phyloP scores from a whole-genome alignment of 92 coral and sea anemone genomes.

The Bergia puertoricense region DNA sequence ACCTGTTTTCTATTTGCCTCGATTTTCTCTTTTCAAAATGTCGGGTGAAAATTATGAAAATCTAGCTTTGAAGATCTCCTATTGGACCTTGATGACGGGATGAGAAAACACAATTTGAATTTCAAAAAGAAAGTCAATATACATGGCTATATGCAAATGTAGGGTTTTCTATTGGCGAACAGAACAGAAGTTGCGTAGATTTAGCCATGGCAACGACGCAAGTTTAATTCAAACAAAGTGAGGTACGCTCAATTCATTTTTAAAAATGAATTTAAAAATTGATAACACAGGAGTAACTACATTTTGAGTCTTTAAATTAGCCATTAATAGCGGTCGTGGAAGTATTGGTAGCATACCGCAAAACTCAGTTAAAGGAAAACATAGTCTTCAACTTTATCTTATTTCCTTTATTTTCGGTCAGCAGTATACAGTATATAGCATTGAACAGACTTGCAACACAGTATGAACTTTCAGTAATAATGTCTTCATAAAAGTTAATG shows the following conservation, averaged over 20 bases:
- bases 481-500: no score
- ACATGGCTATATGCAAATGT: constrained; percentile 57
- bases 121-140: constrained; percentile 59
- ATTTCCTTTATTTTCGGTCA: neutral
- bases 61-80: constrained; percentile 34
- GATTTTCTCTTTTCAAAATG: constrained; percentile 34
- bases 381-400: neutral
- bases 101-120: constrained; percentile 60
- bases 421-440: neutral
- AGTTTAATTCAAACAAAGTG: constrained; percentile 16
- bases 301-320: neutral
- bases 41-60: constrained; percentile 32
- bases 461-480: no score
- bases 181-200: neutral
- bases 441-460: neutral
- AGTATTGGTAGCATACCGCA: neutral
- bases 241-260: constrained; percentile 8
- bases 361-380: neutral
- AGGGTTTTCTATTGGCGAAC: constrained; percentile 36
- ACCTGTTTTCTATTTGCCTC: constrained; percentile 25
- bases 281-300: neutral
- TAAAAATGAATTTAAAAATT: neutral
- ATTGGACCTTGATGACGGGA: constrained; percentile 59
- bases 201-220: constrained; percentile 27
- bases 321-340: neutral